Conservation (phyloP, 1,140 invertebrate genomes). For the Euura saliciscinereae region DNA sequence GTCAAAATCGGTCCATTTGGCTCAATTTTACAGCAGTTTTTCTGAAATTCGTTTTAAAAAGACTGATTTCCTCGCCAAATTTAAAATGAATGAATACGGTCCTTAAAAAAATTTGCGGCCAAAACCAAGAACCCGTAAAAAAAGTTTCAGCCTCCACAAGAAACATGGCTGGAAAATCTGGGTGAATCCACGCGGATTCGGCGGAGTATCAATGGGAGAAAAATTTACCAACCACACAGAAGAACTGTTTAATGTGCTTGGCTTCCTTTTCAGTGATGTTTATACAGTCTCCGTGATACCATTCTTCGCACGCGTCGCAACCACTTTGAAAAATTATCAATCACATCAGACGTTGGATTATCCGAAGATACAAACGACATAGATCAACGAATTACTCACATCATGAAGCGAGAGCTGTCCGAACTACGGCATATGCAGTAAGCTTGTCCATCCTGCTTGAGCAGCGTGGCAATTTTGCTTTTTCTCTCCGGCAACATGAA, state of each 20-base stretch:
- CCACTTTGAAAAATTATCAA: constrained; percentile 64
- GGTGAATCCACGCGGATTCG: too few species aligned
- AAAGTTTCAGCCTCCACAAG: too few species aligned
- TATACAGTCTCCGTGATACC: constrained; percentile 98
- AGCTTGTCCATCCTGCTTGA: constrained; percentile 86
- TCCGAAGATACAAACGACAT: constrained; percentile 14
- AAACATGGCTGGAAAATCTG: too few species aligned
- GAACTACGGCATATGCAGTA: constrained; percentile 95
- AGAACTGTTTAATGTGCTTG: constrained; percentile 92
- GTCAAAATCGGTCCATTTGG: too few species aligned
- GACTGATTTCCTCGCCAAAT: too few species aligned
- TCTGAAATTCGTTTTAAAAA: too few species aligned
- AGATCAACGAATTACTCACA: constrained; percentile 66
- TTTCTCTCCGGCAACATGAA: constrained; percentile 89
- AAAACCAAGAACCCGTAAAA: too few species aligned
- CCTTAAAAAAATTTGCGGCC: too few species aligned
- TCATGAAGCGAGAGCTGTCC: constrained; percentile 95
- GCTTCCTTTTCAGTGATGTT: constrained; percentile 92
- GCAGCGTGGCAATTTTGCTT: constrained; percentile 87
- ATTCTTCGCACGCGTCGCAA: constrained; percentile 97
- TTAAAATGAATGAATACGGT: too few species aligned
- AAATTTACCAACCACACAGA: constrained; percentile 69
- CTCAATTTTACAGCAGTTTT: too few species aligned
- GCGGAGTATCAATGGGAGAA: constrained; percentile 4
- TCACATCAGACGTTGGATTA: constrained; percentile 7